Conservation (phyloP, 2,888 invertebrate genomes). For the Slavum lentiscoides region DNA sequence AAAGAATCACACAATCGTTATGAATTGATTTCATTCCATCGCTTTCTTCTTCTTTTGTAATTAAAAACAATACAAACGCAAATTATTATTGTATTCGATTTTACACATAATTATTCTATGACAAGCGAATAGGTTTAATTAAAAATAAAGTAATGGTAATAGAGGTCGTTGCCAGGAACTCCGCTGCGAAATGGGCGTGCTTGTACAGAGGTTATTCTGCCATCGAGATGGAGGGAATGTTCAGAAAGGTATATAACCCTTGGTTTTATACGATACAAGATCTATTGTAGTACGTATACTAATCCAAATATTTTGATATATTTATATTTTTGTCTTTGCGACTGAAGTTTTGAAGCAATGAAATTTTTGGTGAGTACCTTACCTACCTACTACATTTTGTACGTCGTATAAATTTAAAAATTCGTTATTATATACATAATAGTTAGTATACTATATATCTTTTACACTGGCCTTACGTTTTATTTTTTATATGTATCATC, state of each 20-base stretch:
- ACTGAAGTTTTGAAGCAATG: slow-evolving; percentile 5
- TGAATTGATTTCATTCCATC: background rate
- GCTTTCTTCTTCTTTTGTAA: background rate
- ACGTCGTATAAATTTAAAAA: background rate
- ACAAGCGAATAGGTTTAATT: slow-evolving; percentile 8
- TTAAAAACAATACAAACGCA: slow-evolving; percentile 12
- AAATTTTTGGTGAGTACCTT: slow-evolving; percentile 34
- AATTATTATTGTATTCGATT: slow-evolving; percentile 8
- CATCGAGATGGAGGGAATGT: slow-evolving; percentile 5
- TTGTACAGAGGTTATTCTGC: background rate
- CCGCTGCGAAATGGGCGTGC: slow-evolving; percentile 27
- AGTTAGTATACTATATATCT: too few species aligned
- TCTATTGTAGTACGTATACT: background rate
- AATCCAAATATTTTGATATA: background rate
- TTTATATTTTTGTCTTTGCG: background rate
- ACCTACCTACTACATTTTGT: background rate
- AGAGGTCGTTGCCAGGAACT: slow-evolving; percentile 38
- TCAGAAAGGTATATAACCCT: background rate
- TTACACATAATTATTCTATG: background rate
- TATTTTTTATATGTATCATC: too few species aligned
- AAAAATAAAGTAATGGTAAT: background rate
- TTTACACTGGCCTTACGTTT: too few species aligned
- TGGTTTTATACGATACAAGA: background rate
- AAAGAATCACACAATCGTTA: background rate
- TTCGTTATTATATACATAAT: too few species aligned